Conservation (phyloP, 2,888 invertebrate species). For the Meloe dianella region DNA sequence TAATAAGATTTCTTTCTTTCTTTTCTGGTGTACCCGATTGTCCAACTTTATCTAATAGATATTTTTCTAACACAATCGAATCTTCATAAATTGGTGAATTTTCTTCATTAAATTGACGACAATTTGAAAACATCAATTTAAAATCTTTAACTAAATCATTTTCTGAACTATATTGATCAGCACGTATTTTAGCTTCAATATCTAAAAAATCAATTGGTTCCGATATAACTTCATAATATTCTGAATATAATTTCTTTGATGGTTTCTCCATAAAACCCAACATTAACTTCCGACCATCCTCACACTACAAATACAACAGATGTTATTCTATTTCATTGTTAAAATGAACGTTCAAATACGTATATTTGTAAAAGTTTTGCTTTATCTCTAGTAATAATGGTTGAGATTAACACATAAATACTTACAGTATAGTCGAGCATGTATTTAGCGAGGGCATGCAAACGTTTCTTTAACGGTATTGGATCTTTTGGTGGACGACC, state of each 20-base stretch:
- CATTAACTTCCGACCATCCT: slow-evolving; percentile 85
- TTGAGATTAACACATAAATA: too few species aligned
- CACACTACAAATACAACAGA: too few species aligned
- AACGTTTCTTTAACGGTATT: slow-evolving; percentile 76
- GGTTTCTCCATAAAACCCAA: slow-evolving; percentile 96
- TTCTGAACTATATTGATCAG: slow-evolving; percentile 79
- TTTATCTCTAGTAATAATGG: too few species aligned
- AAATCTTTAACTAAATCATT: slow-evolving; percentile 88
- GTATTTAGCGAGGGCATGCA: slow-evolving; percentile 80
- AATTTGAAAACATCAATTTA: slow-evolving; percentile 96
- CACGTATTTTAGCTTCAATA: slow-evolving; percentile 90
- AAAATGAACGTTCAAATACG: too few species aligned
- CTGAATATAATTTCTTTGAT: slow-evolving; percentile 91
- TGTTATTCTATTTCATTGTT: too few species aligned
- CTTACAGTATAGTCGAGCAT: slow-evolving; percentile 71
- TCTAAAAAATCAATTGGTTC: slow-evolving; percentile 95
- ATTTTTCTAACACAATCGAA: slow-evolving; percentile 85
- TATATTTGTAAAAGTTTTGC: too few species aligned
- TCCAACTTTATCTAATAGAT: slow-evolving; percentile 81
- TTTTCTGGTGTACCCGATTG: slow-evolving; percentile 69
- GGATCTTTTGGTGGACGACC: slow-evolving; percentile 57
- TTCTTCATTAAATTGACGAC: slow-evolving; percentile 96
- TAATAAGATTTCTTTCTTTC: slow-evolving; percentile 56
- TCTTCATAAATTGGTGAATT: slow-evolving; percentile 95
- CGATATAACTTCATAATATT: slow-evolving; percentile 92